These are phyloP conservation scores for Dendrolimus punctatus DNA, from an alignment of 1,140 invertebrate genomes.

Conservation along the genomic window DNA sequence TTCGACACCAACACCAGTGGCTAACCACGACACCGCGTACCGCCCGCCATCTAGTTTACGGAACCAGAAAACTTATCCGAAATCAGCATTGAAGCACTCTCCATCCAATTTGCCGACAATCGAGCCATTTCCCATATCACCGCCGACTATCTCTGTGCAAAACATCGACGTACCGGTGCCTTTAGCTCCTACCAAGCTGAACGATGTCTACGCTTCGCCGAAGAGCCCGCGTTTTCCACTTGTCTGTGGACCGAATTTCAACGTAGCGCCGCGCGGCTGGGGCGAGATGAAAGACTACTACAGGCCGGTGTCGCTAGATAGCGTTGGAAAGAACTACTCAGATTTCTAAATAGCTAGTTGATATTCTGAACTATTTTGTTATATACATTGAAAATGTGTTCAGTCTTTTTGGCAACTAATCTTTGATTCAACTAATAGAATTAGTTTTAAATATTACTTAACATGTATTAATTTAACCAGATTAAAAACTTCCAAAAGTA, in stretches of 20 bases:
- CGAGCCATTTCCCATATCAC: conserved; percentile 61
- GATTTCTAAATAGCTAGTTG: conserved; percentile 64
- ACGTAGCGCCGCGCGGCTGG: conserved; percentile 88
- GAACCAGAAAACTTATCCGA: conserved; percentile 60
- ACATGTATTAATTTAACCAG: too few relatives aligned
- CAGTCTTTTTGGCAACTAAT: too few relatives aligned
- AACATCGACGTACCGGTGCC: conserved; percentile 58
- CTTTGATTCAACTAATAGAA: too few relatives aligned
- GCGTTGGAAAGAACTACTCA: conserved; percentile 71
- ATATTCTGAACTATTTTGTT: too few relatives aligned
- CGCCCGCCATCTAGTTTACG: conserved; percentile 62
- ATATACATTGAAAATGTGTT: too few relatives aligned
- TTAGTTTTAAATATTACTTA: too few relatives aligned
- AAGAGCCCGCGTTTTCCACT: conserved; percentile 48
- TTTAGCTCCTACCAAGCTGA: conserved; percentile 62
- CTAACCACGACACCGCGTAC: conserved; percentile 68
- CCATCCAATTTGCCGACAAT: conserved; percentile 53
- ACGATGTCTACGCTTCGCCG: conserved; percentile 59
- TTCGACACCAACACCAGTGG: conserved; percentile 63
- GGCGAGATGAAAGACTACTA: conserved; percentile 76
- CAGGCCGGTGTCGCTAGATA: conserved; percentile 78
- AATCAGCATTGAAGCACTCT: conserved; percentile 65
- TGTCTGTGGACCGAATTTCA: conserved; percentile 77
- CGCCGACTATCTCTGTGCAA: conserved; percentile 42
- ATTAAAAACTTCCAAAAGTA: too few relatives aligned